Evolutionary conservation across 1,140 invertebrate species (phyloP).

Genomic region (Batillaria attramentaria): DNA sequence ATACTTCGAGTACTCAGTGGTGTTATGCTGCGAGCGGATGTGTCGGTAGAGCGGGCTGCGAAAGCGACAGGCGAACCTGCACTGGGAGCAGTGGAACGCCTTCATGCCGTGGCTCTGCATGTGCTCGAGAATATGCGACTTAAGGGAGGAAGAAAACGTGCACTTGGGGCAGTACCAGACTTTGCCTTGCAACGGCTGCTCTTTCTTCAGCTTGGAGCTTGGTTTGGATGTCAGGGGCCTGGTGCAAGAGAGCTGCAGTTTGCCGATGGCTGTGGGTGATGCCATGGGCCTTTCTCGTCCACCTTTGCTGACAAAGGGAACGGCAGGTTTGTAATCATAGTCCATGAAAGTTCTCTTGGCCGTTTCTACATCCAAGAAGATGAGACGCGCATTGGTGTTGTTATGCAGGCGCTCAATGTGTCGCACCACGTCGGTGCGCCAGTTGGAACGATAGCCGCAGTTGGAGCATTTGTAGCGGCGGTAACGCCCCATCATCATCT

Average conservation of each 20-base stretch:
- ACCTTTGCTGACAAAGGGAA: neutral
- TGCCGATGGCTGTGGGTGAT: neutral
- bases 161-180: conserved; percentile 68
- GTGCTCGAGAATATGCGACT: conserved; percentile 58
- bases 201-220: neutral
- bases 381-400: conserved; percentile 42
- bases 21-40: conserved; percentile 52
- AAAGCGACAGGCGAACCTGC: conserved; percentile 57
- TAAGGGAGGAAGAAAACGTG: conserved; percentile 52
- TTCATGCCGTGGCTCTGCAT: conserved; percentile 59
- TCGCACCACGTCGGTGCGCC: conserved; percentile 63
- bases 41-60: conserved; percentile 59
- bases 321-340: conserved; percentile 51
- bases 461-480: conserved; percentile 59
- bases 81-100: conserved; percentile 60
- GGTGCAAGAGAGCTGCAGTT: too few relatives aligned
- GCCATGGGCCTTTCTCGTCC: neutral
- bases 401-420: conserved; percentile 67
- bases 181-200: conserved; percentile 25
- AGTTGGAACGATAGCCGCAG: conserved; percentile 69
- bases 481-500: conserved; percentile 27
- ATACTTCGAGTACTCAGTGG: conserved; percentile 30
- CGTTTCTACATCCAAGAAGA: conserved; percentile 53
- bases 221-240: neutral
- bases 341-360: conserved; percentile 52